A percentile compares a stretch with the other conserved stretches of the same genome.
Evolutionary conservation across 2,888 invertebrate species (phyloP).

Genomic region (Cheilosia impressa): DNA sequence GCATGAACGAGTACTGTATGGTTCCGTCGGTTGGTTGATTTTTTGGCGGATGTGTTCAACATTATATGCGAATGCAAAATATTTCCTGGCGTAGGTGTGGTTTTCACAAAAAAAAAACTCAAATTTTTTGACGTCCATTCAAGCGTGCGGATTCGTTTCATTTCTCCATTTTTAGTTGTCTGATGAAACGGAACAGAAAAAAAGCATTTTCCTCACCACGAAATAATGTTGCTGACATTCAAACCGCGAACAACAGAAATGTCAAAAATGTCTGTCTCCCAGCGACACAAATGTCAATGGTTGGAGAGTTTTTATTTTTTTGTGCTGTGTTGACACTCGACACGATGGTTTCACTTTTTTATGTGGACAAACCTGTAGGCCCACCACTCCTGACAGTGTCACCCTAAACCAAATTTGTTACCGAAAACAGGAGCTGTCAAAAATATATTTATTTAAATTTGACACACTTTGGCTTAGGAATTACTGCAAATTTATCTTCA

Average conservation of each 20-base stretch:
- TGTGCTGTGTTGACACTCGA: constrained; percentile 61
- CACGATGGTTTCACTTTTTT: constrained; percentile 34
- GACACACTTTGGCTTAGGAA: constrained; percentile 69
- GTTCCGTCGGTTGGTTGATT: constrained; percentile 66
- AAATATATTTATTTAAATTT: constrained; percentile 68
- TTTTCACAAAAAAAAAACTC: constrained; percentile 3
- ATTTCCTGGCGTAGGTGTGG: constrained; percentile 63
- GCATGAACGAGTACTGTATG: constrained; percentile 55
- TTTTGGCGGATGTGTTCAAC: constrained; percentile 64
- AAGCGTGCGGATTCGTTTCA: constrained; percentile 44
- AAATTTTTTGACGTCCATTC: constrained; percentile 64
- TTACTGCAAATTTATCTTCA: constrained; percentile 61
- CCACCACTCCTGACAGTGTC: constrained; percentile 32
- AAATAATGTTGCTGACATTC: constrained; percentile 65
- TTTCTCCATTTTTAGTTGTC: constrained; percentile 23
- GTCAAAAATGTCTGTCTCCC: constrained; percentile 64
- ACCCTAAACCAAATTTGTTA: constrained; percentile 54
- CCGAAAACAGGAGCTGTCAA: constrained; percentile 32
- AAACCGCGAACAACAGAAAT: constrained; percentile 67
- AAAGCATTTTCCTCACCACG: constrained; percentile 38
- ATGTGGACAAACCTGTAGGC: constrained; percentile 34
- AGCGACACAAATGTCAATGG: constrained; percentile 7
- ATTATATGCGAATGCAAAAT: constrained; percentile 59
- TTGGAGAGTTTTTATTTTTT: constrained; percentile 1
- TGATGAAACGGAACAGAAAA: constrained; percentile 1